These are phyloP conservation scores for Drosophila paramelanica DNA, from an alignment of 2,888 invertebrate species.

Conservation along the genomic window DNA sequence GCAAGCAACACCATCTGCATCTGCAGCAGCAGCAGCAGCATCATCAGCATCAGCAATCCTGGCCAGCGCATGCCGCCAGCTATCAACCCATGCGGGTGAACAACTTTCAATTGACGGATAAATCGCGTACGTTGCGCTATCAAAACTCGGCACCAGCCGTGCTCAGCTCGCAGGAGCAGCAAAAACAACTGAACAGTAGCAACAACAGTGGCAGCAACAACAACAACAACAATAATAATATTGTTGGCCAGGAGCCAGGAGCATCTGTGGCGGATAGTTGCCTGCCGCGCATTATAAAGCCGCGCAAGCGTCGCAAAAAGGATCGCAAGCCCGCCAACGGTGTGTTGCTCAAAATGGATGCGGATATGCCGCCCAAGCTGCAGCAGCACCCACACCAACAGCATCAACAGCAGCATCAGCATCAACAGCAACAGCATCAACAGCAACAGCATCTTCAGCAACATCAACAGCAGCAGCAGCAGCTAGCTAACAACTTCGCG, in stretches of 20 bases:
- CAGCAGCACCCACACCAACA: slow-evolving; percentile 25
- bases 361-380: slow-evolving; percentile 61
- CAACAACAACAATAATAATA: slow-evolving; percentile 13
- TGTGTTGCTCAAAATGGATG: slow-evolving; percentile 72
- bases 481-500: slow-evolving; percentile 15
- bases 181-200: slow-evolving; percentile 21
- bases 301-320: slow-evolving; percentile 95
- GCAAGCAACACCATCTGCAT: slow-evolving; percentile 52
- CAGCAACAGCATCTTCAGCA: slow-evolving; percentile 8
- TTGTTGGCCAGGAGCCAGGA: slow-evolving; percentile 18
- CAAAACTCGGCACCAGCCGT: slow-evolving; percentile 79
- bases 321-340: slow-evolving; percentile 91
- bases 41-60: slow-evolving; percentile 33
- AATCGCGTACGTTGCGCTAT: slow-evolving; percentile 75
- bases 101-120: slow-evolving; percentile 52
- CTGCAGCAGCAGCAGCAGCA: slow-evolving; percentile 84
- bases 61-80: slow-evolving; percentile 43
- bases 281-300: slow-evolving; percentile 94
- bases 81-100: slow-evolving; percentile 49
- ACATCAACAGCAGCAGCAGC: slow-evolving; percentile 6
- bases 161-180: slow-evolving; percentile 56
- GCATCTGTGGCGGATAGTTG: slow-evolving; percentile 87
- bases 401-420: slow-evolving; percentile 20
- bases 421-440: slow-evolving; percentile 2
- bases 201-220: slow-evolving; percentile 13